phyloP scores from a whole-genome alignment of 2,797 vertebrate species.

The Austrolebias charrua region DNA sequence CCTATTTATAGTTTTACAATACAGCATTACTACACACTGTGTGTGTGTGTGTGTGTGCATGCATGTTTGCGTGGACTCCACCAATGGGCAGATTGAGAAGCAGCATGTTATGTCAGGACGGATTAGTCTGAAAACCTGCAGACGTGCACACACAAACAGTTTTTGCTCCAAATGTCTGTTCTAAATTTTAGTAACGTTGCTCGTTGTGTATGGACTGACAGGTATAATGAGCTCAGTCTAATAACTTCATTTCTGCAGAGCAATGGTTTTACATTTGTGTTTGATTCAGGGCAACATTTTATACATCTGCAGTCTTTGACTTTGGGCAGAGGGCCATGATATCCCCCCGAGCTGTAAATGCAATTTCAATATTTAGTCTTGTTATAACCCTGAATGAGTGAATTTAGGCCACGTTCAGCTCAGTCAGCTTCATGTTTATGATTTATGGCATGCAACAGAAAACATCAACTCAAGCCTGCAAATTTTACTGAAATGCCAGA shows the following conservation, averaged over 20 bases:
- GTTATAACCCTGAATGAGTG: neutral
- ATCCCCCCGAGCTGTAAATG: neutral
- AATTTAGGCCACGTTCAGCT: neutral
- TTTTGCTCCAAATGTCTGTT: constrained; percentile 25
- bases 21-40: constrained; percentile 51
- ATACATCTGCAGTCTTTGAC: neutral
- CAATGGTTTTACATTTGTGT: constrained; percentile 16
- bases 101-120: constrained; percentile 71
- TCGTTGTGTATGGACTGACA: constrained; percentile 25
- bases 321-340: neutral
- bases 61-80: constrained; percentile 57
- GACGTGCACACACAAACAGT: constrained; percentile 29
- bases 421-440: neutral
- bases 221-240: constrained; percentile 38
- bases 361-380: neutral
- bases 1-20: constrained; percentile 61
- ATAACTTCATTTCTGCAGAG: constrained; percentile 17
- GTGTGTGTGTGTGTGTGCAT: constrained; percentile 33
- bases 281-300: constrained; percentile 15
- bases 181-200: neutral
- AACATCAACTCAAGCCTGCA: no score
- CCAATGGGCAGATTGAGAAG: constrained; percentile 72
- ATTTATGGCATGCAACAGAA: neutral
- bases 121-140: constrained; percentile 68
- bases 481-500: neutral